Evolutionary conservation across 1,140 invertebrate genomes (phyloP).

Genomic region (Piezodorus guildinii): DNA sequence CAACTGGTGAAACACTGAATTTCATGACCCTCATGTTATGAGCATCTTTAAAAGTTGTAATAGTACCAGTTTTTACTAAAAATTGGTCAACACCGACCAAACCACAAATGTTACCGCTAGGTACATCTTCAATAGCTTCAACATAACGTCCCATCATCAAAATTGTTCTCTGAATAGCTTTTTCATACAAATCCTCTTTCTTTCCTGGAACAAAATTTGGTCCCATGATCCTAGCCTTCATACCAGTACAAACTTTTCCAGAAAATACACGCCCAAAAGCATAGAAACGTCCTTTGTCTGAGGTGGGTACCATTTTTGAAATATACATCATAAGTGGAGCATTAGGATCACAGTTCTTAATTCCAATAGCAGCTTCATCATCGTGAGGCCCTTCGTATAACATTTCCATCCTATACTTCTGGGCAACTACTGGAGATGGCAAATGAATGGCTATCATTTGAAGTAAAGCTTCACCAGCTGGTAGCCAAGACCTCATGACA

Average conservation of each 20-base stretch:
- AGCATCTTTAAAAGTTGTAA: conserved; percentile 96
- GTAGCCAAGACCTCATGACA: conserved; percentile 98
- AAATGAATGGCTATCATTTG: conserved; percentile 99
- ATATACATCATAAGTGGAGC: conserved; percentile 99
- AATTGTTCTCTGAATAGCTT: conserved; percentile 98
- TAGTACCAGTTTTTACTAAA: conserved; percentile 98
- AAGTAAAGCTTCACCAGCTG: conserved; percentile 97
- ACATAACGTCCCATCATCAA: conserved; percentile 99
- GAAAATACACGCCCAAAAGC: conserved; percentile 99
- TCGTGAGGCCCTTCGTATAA: conserved; percentile 96
- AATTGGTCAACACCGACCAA: conserved; percentile 99
- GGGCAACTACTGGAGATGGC: conserved; percentile 96
- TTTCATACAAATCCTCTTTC: conserved; percentile 98
- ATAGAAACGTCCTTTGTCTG: conserved; percentile 99
- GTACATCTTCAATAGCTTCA: conserved; percentile 98
- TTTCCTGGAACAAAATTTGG: conserved; percentile 96
- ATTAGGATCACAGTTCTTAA: conserved; percentile 86
- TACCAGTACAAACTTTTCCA: conserved; percentile 87
- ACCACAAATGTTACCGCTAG: conserved; percentile 99
- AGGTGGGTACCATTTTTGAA: conserved; percentile 99
- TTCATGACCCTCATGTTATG: conserved; percentile 99
- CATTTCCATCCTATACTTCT: conserved; percentile 99
- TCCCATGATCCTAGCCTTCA: conserved; percentile 97
- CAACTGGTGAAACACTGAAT: conserved; percentile 98
- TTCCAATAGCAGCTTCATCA: conserved; percentile 88